A percentile compares a stretch with the other conserved stretches of the same genome.
Evolutionary conservation across 2,888 invertebrate species (phyloP).

Genomic region (Allophyes oxyacanthae): DNA sequence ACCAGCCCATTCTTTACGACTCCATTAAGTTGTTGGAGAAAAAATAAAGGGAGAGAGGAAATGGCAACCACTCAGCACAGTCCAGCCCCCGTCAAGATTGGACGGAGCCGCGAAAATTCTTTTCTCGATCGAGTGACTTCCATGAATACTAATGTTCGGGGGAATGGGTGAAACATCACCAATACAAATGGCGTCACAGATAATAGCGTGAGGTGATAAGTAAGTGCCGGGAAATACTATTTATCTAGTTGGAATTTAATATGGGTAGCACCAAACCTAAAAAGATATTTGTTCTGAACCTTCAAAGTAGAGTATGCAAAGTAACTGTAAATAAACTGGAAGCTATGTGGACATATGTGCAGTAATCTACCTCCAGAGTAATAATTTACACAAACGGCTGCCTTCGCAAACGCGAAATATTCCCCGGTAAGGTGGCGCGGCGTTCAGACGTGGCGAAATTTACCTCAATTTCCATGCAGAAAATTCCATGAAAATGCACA

Average conservation of each 20-base stretch:
- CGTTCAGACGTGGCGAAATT: slow-evolving; percentile 74
- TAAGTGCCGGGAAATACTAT: slow-evolving; percentile 51
- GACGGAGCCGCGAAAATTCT: slow-evolving; percentile 83
- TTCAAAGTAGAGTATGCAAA: slow-evolving; percentile 41
- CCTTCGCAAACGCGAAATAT: slow-evolving; percentile 67
- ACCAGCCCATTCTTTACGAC: slow-evolving; percentile 81
- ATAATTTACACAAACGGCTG: slow-evolving; percentile 73
- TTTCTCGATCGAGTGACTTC: slow-evolving; percentile 87
- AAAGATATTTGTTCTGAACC: slow-evolving; percentile 42
- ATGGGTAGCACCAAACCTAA: slow-evolving; percentile 4
- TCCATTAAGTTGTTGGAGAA: slow-evolving; percentile 85
- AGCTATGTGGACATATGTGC: slow-evolving; percentile 44
- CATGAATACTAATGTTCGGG: slow-evolving; percentile 86
- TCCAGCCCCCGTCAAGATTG: slow-evolving; percentile 81
- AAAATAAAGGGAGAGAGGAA: slow-evolving; percentile 83
- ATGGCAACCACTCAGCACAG: slow-evolving; percentile 82
- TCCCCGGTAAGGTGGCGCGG: slow-evolving; percentile 56
- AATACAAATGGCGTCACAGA: slow-evolving; percentile 75
- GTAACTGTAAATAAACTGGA: slow-evolving; percentile 43
- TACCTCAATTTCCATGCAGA: slow-evolving; percentile 79
- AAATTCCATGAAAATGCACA: slow-evolving; percentile 85
- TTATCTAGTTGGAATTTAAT: slow-evolving; percentile 32
- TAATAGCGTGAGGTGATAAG: slow-evolving; percentile 69
- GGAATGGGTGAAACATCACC: slow-evolving; percentile 73
- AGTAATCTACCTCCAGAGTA: slow-evolving; percentile 55